Evolutionary conservation across 53 echinoderm and acorn worm genomes (phyloP).

Genomic region (Echinometra lucunter): DNA sequence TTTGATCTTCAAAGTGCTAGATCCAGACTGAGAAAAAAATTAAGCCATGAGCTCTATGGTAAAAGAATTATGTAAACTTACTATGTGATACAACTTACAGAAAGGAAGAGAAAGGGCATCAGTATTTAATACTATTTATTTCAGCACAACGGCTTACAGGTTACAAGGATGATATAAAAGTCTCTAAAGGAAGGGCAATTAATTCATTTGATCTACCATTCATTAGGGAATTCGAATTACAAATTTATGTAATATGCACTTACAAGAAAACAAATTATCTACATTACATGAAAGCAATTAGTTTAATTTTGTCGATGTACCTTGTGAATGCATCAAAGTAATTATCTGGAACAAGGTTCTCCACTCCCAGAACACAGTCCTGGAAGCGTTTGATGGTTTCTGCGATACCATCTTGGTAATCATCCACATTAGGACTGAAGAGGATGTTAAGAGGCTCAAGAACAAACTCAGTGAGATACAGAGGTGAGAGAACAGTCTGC

Average conservation of each 20-base stretch:
- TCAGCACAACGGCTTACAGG: background rate
- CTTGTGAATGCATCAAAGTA: constrained; percentile 99
- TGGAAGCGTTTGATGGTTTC: constrained; percentile 95
- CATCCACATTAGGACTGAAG: constrained; percentile 89
- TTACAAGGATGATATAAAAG: background rate
- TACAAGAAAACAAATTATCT: background rate
- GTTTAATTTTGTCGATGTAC: constrained; percentile 46
- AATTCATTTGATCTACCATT: background rate
- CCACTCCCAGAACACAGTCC: constrained; percentile 96
- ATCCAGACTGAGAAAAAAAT: background rate
- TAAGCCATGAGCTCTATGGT: background rate
- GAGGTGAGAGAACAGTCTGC: constrained; percentile 77
- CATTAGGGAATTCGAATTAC: background rate
- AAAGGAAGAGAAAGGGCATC: background rate
- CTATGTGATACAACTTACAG: background rate
- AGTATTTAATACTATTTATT: background rate
- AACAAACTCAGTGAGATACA: constrained; percentile 97
- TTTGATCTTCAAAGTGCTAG: background rate
- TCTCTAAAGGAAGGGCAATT: background rate
- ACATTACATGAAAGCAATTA: background rate
- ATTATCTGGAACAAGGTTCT: constrained; percentile 94
- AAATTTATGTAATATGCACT: too few species aligned
- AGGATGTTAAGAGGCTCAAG: constrained; percentile 92
- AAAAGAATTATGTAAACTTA: background rate
- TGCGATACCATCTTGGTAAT: constrained; percentile 92